A percentile compares a stretch with the other conserved stretches of the same genome.
Evolutionary conservation across 2,113 vertebrate species (phyloP).

Genomic region (Fregetta grallaria): DNA sequence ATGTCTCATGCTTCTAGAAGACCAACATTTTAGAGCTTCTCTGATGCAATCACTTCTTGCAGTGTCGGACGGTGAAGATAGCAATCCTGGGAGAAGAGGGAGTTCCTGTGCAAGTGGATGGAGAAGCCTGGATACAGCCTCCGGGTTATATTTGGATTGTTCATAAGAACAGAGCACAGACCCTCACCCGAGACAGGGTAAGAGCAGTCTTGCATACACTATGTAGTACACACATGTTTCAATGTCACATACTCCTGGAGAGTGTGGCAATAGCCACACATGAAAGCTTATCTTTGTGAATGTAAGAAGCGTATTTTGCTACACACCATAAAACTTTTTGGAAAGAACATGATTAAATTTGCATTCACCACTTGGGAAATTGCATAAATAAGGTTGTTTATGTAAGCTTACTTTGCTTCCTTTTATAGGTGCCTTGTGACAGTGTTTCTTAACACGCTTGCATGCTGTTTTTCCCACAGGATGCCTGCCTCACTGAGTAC

Average conservation of each 20-base stretch:
- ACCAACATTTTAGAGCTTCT: not conserved
- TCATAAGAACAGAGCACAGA: slow-evolving; percentile 97
- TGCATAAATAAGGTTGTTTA: not conserved
- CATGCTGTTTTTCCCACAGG: slow-evolving; percentile 17
- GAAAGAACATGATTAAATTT: not conserved
- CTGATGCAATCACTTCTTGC: not conserved
- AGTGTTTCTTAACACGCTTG: not conserved
- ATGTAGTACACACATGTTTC: accelerated
- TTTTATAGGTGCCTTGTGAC: not conserved
- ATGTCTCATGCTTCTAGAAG: not conserved
- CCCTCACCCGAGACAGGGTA: slow-evolving; percentile 93
- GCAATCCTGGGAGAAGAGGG: slow-evolving; percentile 95
- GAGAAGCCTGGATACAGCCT: slow-evolving; percentile 97
- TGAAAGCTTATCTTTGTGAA: not conserved
- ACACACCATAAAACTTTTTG: not conserved
- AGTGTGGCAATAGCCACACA: accelerated
- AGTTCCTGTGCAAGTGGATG: slow-evolving; percentile 96
- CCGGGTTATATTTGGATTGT: slow-evolving; percentile 94
- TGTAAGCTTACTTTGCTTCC: not conserved
- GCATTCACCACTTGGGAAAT: not conserved
- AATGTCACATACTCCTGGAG: accelerated
- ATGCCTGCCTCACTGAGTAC: not conserved
- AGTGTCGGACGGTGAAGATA: slow-evolving; percentile 98
- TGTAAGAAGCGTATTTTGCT: not conserved
- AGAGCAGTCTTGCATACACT: not conserved